phyloP scores from a whole-genome alignment of 2,888 invertebrate species.

The Ceriagrion tenellum region DNA sequence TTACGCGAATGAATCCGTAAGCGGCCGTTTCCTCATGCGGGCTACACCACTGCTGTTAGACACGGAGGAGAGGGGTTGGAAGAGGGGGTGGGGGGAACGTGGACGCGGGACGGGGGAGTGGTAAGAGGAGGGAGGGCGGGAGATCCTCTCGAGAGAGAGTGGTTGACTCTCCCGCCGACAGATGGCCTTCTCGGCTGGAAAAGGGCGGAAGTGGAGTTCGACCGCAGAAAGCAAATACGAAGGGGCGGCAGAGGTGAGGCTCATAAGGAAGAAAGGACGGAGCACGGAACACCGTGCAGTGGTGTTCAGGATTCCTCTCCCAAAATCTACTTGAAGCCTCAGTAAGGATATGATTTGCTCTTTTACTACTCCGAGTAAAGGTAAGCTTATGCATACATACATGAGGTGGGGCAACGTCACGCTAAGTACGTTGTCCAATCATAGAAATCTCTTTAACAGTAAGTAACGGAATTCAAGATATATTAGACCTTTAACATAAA shows the following conservation, averaged over 20 bases:
- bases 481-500: no score
- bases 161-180: background rate
- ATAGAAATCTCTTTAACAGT: no score
- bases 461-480: no score
- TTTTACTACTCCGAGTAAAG: no score
- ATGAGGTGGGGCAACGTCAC: no score
- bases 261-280: no score
- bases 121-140: background rate
- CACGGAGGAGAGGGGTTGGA: background rate
- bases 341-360: no score
- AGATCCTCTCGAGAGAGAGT: background rate
- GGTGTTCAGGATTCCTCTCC: no score
- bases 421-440: no score
- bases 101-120: background rate
- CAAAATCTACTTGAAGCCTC: no score
- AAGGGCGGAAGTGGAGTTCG: constrained; percentile 48
- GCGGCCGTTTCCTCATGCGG: constrained; percentile 13
- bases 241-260: background rate
- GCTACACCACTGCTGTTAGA: background rate
- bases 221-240: constrained; percentile 51
- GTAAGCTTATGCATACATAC: no score
- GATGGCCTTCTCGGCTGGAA: constrained; percentile 32
- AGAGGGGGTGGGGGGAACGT: background rate
- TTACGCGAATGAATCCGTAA: constrained; percentile 1
- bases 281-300: background rate